Percentiles rank a stretch among this genome's conserved stretches.
These are phyloP conservation scores for Nematostella vectensis DNA, from an alignment of 92 coral and sea anemone species.

Conservation along the genomic window DNA sequence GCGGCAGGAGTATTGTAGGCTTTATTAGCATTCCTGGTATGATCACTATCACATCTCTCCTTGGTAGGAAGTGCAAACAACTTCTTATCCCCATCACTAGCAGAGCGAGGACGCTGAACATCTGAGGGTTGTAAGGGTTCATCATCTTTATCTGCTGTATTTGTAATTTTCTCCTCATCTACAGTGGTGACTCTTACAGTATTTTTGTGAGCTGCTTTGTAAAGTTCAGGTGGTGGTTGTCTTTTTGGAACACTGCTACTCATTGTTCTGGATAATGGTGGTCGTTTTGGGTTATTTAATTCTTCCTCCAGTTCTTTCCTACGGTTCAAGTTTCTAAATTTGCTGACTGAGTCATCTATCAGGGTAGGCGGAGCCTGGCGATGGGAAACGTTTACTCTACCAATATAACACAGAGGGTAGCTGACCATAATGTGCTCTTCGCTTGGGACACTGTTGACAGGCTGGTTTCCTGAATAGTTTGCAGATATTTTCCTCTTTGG, in stretches of 20 bases:
- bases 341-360: constrained; percentile 74
- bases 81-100: constrained; percentile 81
- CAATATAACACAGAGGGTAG: constrained; percentile 73
- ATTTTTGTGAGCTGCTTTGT: constrained; percentile 22
- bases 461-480: constrained; percentile 1
- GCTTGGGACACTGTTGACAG: constrained; percentile 1
- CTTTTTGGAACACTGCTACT: constrained; percentile 16
- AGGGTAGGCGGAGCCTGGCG: constrained; percentile 90
- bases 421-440: constrained; percentile 24
- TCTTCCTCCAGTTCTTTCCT: constrained; percentile 51
- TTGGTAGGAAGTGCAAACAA: constrained; percentile 14
- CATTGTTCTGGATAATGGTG: neutral
- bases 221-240: constrained; percentile 19
- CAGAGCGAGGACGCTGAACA: constrained; percentile 75
- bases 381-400: constrained; percentile 78
- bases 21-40: constrained; percentile 30
- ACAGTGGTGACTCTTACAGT: constrained; percentile 49
- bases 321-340: constrained; percentile 52
- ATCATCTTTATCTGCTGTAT: constrained; percentile 5
- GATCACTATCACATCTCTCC: constrained; percentile 23
- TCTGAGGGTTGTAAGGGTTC: constrained; percentile 3
- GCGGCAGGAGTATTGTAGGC: constrained; percentile 46
- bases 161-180: constrained; percentile 37
- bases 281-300: constrained; percentile 26
- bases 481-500: constrained; percentile 15